Evolutionary conservation across 2,797 vertebrate genomes (phyloP).

Genomic region (Pygocentrus nattereri): DNA sequence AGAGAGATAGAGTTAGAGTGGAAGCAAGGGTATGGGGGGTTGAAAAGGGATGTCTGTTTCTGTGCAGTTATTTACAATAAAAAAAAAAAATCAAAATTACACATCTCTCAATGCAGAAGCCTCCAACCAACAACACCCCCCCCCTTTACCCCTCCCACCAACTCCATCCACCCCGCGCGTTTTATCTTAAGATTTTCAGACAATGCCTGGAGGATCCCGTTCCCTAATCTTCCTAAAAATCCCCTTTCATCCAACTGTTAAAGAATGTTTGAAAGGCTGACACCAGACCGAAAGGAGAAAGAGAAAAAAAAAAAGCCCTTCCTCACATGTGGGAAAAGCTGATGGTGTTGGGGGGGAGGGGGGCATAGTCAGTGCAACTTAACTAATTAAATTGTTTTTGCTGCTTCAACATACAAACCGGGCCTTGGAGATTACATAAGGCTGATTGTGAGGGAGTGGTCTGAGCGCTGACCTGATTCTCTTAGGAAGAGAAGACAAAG

Average conservation of each 20-base stretch:
- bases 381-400: constrained; percentile 96
- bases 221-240: constrained; percentile 99
- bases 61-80: constrained; percentile 34
- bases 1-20: not conserved
- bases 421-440: constrained; percentile 89
- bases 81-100: constrained; percentile 62
- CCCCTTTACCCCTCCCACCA: constrained; percentile 60
- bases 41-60: constrained; percentile 29
- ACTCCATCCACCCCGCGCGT: constrained; percentile 78
- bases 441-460: constrained; percentile 61
- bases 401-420: constrained; percentile 93
- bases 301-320: constrained; percentile 58
- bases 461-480: not conserved
- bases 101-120: constrained; percentile 48
- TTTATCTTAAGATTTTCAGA: constrained; percentile 97
- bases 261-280: constrained; percentile 98
- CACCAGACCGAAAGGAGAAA: constrained; percentile 80
- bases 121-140: constrained; percentile 46
- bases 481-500: not conserved
- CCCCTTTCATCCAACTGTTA: constrained; percentile 99
- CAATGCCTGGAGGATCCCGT: constrained; percentile 94
- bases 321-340: constrained; percentile 83
- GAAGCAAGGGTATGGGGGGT: not conserved
- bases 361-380: constrained; percentile 84
- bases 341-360: constrained; percentile 59